Percentiles rank a stretch among this genome's conserved stretches.
Evolutionary conservation across 2,888 invertebrate genomes (phyloP).

Genomic region (Leptinotarsa peninsularis): DNA sequence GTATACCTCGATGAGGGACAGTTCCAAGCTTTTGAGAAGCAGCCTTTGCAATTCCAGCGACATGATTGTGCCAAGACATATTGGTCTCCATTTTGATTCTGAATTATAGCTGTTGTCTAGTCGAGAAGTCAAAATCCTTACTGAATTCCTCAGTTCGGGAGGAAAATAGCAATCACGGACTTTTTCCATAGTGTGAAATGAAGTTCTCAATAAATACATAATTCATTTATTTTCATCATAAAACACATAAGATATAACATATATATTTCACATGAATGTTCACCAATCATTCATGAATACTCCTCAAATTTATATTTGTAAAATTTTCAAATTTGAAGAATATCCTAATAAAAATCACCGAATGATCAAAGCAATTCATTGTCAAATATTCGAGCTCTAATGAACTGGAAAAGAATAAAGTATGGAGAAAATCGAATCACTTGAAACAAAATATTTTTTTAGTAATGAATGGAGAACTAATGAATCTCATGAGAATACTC

Average conservation of each 20-base stretch:
- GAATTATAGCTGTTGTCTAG: too few species aligned
- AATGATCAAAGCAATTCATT: constrained; percentile 64
- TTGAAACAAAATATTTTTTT: too few species aligned
- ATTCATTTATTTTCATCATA: constrained; percentile 47
- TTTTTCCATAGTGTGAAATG: background rate
- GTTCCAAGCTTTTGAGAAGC: too few species aligned
- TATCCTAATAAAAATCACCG: constrained; percentile 36
- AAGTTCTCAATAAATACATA: constrained; percentile 32
- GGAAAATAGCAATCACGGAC: too few species aligned
- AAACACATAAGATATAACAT: constrained; percentile 51
- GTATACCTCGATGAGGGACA: too few species aligned
- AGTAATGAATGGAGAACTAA: too few species aligned
- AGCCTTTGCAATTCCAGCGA: too few species aligned
- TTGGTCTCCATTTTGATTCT: too few species aligned
- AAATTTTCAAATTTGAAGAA: constrained; percentile 37
- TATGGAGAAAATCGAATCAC: background rate
- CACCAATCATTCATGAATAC: constrained; percentile 42
- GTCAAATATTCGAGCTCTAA: constrained; percentile 65
- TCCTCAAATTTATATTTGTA: constrained; percentile 36
- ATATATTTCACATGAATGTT: constrained; percentile 50
- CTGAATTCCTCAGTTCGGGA: too few species aligned
- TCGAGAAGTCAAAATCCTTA: too few species aligned
- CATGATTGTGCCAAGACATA: too few species aligned
- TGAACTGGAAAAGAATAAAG: background rate
- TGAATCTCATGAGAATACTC: too few species aligned